phyloP scores from a whole-genome alignment of 2,113 vertebrate species.

The Chaetops frenatus region DNA sequence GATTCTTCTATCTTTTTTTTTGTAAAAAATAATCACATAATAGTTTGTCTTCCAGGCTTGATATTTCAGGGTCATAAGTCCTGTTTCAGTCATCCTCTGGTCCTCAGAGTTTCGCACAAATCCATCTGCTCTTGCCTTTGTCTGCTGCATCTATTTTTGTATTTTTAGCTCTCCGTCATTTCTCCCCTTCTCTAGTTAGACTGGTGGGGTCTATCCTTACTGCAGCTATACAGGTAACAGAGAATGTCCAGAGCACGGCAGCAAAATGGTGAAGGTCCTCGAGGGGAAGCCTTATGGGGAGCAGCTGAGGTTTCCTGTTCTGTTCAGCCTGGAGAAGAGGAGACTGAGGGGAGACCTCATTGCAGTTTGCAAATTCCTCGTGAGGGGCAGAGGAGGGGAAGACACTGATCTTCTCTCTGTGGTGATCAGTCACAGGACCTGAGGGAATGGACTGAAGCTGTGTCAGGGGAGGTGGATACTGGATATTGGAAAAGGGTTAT shows the following conservation, averaged over 20 bases:
- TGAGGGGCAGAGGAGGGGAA: background rate
- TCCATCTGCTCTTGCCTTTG: background rate
- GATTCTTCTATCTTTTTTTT: background rate
- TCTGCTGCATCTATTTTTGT: rapidly evolving
- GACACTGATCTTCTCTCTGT: background rate
- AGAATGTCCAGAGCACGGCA: background rate
- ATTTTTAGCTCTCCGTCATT: background rate
- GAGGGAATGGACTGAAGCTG: background rate
- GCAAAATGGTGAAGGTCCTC: background rate
- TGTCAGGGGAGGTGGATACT: background rate
- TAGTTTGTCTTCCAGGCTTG: background rate
- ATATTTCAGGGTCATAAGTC: background rate
- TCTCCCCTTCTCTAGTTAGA: background rate
- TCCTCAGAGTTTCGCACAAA: background rate
- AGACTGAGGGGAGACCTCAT: background rate
- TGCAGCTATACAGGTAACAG: background rate
- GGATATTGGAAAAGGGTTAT: background rate
- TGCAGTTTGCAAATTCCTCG: rapidly evolving
- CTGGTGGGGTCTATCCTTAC: background rate
- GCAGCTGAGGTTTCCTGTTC: rapidly evolving
- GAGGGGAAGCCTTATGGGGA: background rate
- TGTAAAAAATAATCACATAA: background rate
- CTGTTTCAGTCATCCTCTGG: background rate
- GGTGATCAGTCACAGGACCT: background rate
- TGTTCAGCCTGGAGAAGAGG: background rate